A percentile compares a stretch with the other conserved stretches of the same genome.
Evolutionary conservation across 2,113 vertebrate species (phyloP).

Genomic region (Hippocampus zosterae): DNA sequence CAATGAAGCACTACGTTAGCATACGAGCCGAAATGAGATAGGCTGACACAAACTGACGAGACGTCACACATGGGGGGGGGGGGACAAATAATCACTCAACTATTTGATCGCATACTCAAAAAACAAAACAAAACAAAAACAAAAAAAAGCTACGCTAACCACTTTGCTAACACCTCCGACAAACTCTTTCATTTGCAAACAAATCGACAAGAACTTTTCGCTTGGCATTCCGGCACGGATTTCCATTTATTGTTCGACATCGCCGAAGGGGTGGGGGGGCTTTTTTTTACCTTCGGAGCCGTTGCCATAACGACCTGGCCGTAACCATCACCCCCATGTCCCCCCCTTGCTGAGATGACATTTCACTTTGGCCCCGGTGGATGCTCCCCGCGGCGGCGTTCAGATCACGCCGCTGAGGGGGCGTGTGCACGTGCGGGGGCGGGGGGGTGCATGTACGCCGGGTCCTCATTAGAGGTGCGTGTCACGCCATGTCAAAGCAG

Average conservation of each 20-base stretch:
- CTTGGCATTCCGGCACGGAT: neutral
- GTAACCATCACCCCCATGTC: slow-evolving; percentile 14
- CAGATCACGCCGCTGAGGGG: slow-evolving; percentile 55
- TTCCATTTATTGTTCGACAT: neutral
- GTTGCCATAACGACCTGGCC: slow-evolving; percentile 50
- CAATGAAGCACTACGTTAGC: too few species aligned
- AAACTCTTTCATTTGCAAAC: neutral
- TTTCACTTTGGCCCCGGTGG: slow-evolving; percentile 66
- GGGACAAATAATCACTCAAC: too few species aligned
- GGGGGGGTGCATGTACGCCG: slow-evolving; percentile 7
- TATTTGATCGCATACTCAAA: too few species aligned
- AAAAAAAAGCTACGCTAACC: too few species aligned
- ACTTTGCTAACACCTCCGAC: too few species aligned
- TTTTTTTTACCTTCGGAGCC: slow-evolving; percentile 9
- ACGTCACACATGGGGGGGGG: too few species aligned
- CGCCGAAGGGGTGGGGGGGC: neutral
- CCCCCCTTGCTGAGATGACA: slow-evolving; percentile 62
- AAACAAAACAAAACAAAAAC: too few species aligned
- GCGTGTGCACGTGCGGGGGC: slow-evolving; percentile 20
- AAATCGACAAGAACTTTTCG: neutral
- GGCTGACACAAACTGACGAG: too few species aligned
- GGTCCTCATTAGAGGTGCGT: slow-evolving; percentile 41
- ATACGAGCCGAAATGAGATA: too few species aligned
- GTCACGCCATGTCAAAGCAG: slow-evolving; percentile 24
- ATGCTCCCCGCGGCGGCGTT: slow-evolving; percentile 66